These are phyloP conservation scores for Cyrtonyx montezumae DNA, from an alignment of 2,113 vertebrate genomes.

Conservation along the genomic window DNA sequence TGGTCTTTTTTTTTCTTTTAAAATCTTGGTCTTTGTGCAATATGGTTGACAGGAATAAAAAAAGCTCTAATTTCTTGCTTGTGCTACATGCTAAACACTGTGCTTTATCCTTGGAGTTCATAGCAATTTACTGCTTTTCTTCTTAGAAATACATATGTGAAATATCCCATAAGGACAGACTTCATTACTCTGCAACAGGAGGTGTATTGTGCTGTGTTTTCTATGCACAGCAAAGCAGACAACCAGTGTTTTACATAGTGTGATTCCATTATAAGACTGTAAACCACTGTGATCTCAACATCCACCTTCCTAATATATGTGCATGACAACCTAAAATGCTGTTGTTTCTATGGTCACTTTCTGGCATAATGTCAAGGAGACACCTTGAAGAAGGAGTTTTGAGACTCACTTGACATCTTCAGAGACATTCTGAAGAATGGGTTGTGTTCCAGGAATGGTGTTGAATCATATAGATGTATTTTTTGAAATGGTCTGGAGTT, in stretches of 20 bases:
- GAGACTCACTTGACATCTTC: neutral
- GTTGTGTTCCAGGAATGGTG: neutral
- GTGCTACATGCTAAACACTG: neutral
- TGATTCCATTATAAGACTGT: neutral
- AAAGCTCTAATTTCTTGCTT: neutral
- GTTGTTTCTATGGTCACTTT: neutral
- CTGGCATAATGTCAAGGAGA: neutral
- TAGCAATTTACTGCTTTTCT: neutral
- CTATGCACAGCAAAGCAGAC: neutral
- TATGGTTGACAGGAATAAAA: neutral
- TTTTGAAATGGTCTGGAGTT: constrained; percentile 11
- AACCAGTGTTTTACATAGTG: neutral
- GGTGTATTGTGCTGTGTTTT: neutral
- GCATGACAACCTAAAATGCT: neutral
- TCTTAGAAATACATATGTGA: neutral
- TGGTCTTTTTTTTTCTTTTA: neutral
- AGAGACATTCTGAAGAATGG: neutral
- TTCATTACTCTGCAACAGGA: neutral
- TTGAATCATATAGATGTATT: neutral
- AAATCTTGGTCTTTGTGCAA: neutral
- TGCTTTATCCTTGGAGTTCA: neutral
- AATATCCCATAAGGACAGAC: neutral
- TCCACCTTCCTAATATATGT: neutral
- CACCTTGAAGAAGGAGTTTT: neutral
- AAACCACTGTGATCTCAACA: neutral